Evolutionary conservation across 2,888 invertebrate genomes (phyloP), one percentile per base, ranked within the genome.

Genomic region (Cyclophora albipunctata): DNA sequence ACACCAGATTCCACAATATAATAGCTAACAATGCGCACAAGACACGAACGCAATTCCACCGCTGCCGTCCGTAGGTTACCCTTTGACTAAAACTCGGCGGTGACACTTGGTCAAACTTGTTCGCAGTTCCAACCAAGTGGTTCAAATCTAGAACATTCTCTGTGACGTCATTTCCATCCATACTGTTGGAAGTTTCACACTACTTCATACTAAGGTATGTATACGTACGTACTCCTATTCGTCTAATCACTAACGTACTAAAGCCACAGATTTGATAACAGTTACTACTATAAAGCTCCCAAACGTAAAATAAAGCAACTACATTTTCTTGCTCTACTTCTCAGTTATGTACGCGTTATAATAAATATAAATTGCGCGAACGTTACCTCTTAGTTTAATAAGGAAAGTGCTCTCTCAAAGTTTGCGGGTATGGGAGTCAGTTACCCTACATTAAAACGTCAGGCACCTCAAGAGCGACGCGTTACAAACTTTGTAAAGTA

Each of bases 401-500:
- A 57, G 52, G 20, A 40, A 63, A 65, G 54, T 55, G 55, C 59
- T 59, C 54, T 47, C 51, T 33, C 46, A 50, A 53, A 59, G 51
- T 55, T 60, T 54, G 45, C 46, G 48, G 46, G 51, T 59, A 54
- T 51, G 46, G 49, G 42, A 40, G 35, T 49, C 41, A 55, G 54
- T 52, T 55, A 51, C 51, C 49, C 51, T 49, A 55, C 53, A 57
- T 59, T 62, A 60, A 58, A 48, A 53, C 55, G 53, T 55, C 47
- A 49, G 49, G 53, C 48, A 58, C 51, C 62, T 60, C n/a, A 47
- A 60, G 59, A 60, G 59, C 54, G 61, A 60, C 62, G 61, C 53
- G 58, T 66, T 64, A 67, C 64, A 64, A 64, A 67, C 64, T 73
- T 64, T 47, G 50, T 57, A 66, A 67, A 70, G 63, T 62, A 55